Conservation (phyloP, 2,797 vertebrate genomes). For the Sebastes dallii region DNA sequence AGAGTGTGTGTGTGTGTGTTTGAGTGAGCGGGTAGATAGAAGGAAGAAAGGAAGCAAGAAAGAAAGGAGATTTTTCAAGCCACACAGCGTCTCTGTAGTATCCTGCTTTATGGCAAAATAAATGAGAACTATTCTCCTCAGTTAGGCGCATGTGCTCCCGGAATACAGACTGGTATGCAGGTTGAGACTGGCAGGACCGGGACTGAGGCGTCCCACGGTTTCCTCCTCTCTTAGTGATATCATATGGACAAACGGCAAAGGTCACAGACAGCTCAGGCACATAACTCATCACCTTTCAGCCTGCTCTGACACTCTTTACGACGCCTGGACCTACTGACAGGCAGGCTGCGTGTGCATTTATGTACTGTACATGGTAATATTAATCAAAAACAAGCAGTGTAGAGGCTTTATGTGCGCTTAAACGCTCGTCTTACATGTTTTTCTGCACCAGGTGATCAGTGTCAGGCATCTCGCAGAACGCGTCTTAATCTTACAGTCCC, state of each 20-base stretch:
- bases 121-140: not conserved
- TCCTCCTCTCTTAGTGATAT: constrained; percentile 64
- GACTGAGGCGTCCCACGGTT: constrained; percentile 29
- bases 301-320: constrained; percentile 64
- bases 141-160: not conserved
- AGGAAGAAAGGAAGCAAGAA: constrained; percentile 20
- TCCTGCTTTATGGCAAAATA: constrained; percentile 10
- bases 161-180: constrained; percentile 37
- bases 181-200: constrained; percentile 30
- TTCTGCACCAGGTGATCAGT: constrained; percentile 37
- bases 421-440: constrained; percentile 20
- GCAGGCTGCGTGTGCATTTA: constrained; percentile 6
- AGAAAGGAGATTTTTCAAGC: constrained; percentile 29
- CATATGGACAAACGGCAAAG: constrained; percentile 69
- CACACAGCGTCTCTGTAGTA: constrained; percentile 20
- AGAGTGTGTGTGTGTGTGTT: constrained; percentile 30
- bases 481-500: constrained; percentile 49
- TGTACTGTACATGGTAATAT: constrained; percentile 5
- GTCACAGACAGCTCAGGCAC: constrained; percentile 69
- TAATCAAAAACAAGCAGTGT: not conserved
- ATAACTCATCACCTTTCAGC: constrained; percentile 69
- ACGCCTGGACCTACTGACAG: constrained; percentile 57
- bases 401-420: not conserved
- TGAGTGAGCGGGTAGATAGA: constrained; percentile 43
- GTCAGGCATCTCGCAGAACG: constrained; percentile 30